A percentile compares a stretch with the other conserved stretches of the same genome.
phyloP scores from a whole-genome alignment of 1,140 invertebrate genomes.

The Macrosteles quadrilineatus region DNA sequence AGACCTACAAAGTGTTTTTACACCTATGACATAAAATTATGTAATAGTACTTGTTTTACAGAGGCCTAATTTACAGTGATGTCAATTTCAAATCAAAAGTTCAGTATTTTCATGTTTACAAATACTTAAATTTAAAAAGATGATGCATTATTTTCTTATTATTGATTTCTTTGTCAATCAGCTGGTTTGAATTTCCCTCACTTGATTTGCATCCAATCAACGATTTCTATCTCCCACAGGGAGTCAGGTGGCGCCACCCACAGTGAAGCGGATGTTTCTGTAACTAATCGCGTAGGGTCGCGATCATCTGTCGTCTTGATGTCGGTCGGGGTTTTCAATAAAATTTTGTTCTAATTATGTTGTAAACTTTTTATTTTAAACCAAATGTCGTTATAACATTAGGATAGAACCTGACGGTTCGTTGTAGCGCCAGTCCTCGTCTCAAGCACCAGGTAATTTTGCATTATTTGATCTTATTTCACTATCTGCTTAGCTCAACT shows the following conservation, averaged over 20 bases:
- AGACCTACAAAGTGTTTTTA: no score
- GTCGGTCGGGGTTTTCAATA: constrained; percentile 28
- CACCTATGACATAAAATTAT: no score
- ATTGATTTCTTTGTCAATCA: no score
- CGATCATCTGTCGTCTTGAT: constrained; percentile 31
- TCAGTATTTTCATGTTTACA: no score
- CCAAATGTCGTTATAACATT: constrained; percentile 31
- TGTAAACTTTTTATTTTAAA: constrained; percentile 16
- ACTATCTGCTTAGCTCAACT: constrained; percentile 4
- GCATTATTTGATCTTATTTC: constrained; percentile 21
- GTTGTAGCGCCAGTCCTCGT: constrained; percentile 11
- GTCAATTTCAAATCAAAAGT: no score
- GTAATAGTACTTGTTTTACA: no score
- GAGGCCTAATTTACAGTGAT: no score
- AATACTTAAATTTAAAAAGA: no score
- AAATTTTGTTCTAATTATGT: constrained; percentile 12
- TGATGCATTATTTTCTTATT: no score
- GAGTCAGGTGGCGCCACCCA: constrained; percentile 2
- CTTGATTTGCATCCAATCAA: no score
- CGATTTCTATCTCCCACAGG: no score
- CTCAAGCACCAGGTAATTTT: constrained; percentile 34
- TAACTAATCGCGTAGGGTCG: constrained; percentile 10
- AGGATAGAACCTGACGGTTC: constrained; percentile 5
- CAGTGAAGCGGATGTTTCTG: constrained; percentile 8
- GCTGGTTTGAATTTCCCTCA: no score